These are phyloP conservation scores for Andricus quercusramuli DNA, from an alignment of 2,888 invertebrate genomes.

Conservation along the genomic window DNA sequence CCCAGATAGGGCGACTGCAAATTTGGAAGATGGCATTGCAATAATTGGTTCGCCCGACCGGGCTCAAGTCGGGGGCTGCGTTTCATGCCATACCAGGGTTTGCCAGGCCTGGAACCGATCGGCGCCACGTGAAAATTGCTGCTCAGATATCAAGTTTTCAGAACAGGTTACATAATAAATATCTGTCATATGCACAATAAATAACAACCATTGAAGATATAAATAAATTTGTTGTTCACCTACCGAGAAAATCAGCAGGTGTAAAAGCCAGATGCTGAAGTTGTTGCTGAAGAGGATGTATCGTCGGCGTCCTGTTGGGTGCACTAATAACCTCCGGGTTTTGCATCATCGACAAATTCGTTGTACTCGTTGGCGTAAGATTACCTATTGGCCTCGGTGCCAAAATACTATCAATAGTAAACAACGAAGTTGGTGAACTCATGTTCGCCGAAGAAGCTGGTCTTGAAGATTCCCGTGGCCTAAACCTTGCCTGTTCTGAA, in stretches of 20 bases:
- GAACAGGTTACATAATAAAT: too few species aligned
- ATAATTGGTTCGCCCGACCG: too few species aligned
- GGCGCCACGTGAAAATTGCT: too few species aligned
- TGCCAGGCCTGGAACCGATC: too few species aligned
- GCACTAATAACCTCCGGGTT: slow-evolving; percentile 62
- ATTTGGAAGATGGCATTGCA: too few species aligned
- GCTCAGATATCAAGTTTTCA: too few species aligned
- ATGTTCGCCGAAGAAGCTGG: slow-evolving; percentile 78
- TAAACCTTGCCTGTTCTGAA: slow-evolving; percentile 62
- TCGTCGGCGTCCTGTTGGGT: slow-evolving; percentile 66
- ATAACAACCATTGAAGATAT: too few species aligned
- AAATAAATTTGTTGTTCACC: slow-evolving; percentile 70
- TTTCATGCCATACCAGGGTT: too few species aligned
- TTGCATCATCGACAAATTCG: slow-evolving; percentile 55
- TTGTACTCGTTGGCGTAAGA: slow-evolving; percentile 74
- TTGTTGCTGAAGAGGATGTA: slow-evolving; percentile 75
- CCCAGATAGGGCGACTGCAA: too few species aligned
- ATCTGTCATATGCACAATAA: too few species aligned
- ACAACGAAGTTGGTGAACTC: slow-evolving; percentile 84
- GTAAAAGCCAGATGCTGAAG: slow-evolving; percentile 77
- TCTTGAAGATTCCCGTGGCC: slow-evolving; percentile 62
- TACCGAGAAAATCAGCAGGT: slow-evolving; percentile 89
- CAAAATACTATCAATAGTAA: slow-evolving; percentile 93
- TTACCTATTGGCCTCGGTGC: slow-evolving; percentile 83
- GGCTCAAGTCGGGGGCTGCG: too few species aligned